Evolutionary conservation across 2,888 invertebrate species (phyloP).

Genomic region (Zygaena filipendulae): DNA sequence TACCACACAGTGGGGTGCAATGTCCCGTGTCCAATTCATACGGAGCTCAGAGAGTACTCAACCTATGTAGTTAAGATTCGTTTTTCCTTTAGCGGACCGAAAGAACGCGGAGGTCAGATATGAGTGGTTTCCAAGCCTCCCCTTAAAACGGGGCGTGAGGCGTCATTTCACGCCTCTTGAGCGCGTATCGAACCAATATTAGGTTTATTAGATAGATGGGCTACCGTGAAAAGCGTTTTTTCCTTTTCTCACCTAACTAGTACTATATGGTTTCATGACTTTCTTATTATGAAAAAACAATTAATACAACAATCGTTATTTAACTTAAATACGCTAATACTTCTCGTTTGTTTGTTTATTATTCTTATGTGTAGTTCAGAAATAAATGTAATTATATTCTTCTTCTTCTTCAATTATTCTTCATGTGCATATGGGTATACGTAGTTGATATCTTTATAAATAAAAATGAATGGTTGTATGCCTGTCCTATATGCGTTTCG

Average conservation of each 20-base stretch:
- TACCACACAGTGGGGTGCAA: conserved; percentile 22
- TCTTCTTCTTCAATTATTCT: no score
- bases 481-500: no score
- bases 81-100: conserved; percentile 21
- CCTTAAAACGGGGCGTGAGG: conserved; percentile 25
- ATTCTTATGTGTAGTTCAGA: no score
- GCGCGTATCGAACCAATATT: conserved; percentile 64
- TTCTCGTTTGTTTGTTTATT: no score
- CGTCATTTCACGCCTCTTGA: conserved; percentile 63
- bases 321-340: no score
- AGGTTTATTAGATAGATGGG: conserved; percentile 64
- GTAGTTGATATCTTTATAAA: no score
- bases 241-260: conserved; percentile 36
- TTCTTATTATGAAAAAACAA: no score
- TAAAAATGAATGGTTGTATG: no score
- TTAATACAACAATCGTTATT: no score
- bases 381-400: no score
- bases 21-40: conserved; percentile 17
- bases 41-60: conserved; percentile 18
- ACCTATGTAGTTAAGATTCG: conserved; percentile 5
- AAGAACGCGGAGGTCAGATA: conserved; percentile 33
- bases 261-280: no score
- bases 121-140: conserved; percentile 26
- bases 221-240: conserved; percentile 47
- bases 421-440: no score